Evolutionary conservation across 2,888 invertebrate genomes (phyloP).

Genomic region (Polyommatus iphigenia): DNA sequence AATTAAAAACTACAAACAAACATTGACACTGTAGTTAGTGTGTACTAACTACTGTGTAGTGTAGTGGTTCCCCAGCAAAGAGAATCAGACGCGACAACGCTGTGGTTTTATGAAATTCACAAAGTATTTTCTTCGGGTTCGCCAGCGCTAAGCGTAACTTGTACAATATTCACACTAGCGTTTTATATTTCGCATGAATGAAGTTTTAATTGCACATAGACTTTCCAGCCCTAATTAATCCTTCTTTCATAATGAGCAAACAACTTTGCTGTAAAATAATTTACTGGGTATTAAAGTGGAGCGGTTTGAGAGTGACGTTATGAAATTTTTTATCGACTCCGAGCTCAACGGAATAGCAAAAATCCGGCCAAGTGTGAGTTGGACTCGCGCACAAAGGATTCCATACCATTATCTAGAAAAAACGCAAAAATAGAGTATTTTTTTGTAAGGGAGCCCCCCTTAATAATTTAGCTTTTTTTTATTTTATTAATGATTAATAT

Average conservation of each 20-base stretch:
- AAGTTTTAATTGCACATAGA: constrained; percentile 28
- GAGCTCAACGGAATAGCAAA: not conserved
- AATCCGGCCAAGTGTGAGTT: not conserved
- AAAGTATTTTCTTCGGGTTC: constrained; percentile 15
- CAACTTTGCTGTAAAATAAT: not conserved
- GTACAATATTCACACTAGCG: constrained; percentile 2
- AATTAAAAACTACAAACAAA: constrained; percentile 5
- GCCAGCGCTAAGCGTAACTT: constrained; percentile 8
- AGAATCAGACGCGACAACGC: not conserved
- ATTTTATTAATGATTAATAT: too few species aligned
- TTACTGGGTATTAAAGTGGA: not conserved
- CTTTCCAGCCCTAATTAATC: not conserved
- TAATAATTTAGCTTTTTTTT: too few species aligned
- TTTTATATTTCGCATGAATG: constrained; percentile 20
- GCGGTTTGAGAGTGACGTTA: not conserved
- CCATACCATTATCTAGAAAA: too few species aligned
- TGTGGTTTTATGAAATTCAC: constrained; percentile 15
- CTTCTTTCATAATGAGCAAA: constrained; percentile 9
- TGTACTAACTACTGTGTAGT: too few species aligned
- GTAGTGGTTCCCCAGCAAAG: not conserved
- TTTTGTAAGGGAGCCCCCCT: too few species aligned
- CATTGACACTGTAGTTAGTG: not conserved
- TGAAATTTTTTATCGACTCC: not conserved
- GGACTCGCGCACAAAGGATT: too few species aligned
- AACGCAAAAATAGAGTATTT: too few species aligned